Evolutionary conservation across 2,113 vertebrate genomes (phyloP).

Genomic region (Otis tarda): DNA sequence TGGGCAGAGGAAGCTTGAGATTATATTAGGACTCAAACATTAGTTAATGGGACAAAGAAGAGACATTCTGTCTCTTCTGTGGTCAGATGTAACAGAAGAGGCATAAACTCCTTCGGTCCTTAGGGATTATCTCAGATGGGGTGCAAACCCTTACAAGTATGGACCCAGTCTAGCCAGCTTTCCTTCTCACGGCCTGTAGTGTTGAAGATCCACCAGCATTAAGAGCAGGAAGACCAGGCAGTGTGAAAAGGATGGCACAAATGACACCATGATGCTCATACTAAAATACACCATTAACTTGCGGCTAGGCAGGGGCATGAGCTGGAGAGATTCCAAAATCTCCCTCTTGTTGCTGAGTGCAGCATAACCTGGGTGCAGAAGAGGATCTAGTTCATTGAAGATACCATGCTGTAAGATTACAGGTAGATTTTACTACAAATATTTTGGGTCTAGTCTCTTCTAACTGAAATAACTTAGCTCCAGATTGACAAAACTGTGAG

Average conservation of each 20-base stretch:
- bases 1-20: background rate
- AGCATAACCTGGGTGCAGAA: background rate
- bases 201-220: background rate
- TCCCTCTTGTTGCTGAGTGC: background rate
- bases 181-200: background rate
- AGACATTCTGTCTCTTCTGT: background rate
- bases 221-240: background rate
- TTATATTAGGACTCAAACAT: background rate
- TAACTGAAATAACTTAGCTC: background rate
- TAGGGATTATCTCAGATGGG: background rate
- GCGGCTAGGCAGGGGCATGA: background rate
- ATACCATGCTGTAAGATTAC: background rate
- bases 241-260: background rate
- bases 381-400: background rate
- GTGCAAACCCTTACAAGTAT: background rate
- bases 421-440: background rate
- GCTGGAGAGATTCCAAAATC: background rate
- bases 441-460: background rate
- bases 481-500: background rate
- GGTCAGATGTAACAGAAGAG: background rate
- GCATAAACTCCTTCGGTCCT: background rate
- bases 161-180: background rate
- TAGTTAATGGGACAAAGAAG: background rate
- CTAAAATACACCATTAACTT: background rate
- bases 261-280: accelerated